These are phyloP conservation scores for Muntiacus muntjak DNA, from an alignment of 2,113 vertebrate species.

Conservation along the genomic window DNA sequence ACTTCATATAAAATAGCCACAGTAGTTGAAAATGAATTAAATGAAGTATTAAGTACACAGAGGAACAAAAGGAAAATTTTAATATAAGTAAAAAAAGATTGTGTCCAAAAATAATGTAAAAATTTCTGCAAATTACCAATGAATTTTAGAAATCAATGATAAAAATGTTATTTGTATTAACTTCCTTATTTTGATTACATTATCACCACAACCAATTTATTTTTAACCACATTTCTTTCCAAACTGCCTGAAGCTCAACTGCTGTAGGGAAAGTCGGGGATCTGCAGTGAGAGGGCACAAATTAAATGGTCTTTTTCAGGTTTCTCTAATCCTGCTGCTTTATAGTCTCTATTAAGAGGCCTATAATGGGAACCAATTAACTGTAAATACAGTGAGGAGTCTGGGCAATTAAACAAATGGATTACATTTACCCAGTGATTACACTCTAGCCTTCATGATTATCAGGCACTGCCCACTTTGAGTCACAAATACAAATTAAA, in stretches of 20 bases:
- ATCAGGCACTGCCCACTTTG: neutral
- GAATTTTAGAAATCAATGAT: neutral
- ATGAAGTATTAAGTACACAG: neutral
- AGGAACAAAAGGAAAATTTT: neutral
- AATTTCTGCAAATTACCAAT: neutral
- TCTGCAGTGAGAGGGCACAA: neutral
- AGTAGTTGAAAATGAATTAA: neutral
- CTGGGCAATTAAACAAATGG: slow-evolving; percentile 20
- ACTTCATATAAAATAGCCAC: neutral
- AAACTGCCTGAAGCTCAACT: neutral
- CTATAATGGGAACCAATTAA: neutral
- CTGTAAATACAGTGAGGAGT: slow-evolving; percentile 1
- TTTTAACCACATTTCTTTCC: neutral
- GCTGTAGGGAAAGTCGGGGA: neutral
- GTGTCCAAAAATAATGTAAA: neutral
- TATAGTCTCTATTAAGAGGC: neutral
- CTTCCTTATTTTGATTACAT: neutral
- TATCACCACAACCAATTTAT: neutral
- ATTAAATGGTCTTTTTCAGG: neutral
- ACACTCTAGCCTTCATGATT: neutral
- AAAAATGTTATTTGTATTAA: neutral
- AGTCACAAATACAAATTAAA: slow-evolving; percentile 39
- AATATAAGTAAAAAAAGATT: neutral
- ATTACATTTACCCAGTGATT: neutral
- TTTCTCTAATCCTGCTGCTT: slow-evolving; percentile 19